Evolutionary conservation across 2,888 invertebrate species (phyloP).

Genomic region (Drosophila borborema): DNA sequence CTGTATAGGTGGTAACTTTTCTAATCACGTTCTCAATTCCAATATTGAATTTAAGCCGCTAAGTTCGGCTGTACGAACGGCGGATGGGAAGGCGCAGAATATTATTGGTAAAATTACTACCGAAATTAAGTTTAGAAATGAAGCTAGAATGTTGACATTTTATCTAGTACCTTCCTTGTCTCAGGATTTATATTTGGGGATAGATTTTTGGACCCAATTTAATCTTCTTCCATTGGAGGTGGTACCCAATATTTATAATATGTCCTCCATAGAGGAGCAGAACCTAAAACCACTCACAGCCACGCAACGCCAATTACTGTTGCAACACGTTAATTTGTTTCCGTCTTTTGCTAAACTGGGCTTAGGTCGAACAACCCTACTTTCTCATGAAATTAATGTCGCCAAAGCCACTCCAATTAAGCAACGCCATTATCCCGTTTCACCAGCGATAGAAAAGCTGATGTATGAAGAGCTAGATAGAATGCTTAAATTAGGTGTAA

Average conservation of each 20-base stretch:
- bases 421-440: constrained; percentile 14
- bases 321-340: not conserved
- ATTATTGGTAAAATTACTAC: no score
- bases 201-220: not conserved
- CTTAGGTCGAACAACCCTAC: no score
- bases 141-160: not conserved
- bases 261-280: no score
- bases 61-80: no score
- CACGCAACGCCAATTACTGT: not conserved
- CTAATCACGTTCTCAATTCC: no score
- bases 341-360: not conserved
- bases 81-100: no score
- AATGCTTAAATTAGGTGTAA: not conserved
- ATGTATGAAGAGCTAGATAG: constrained; percentile 19
- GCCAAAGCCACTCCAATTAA: not conserved
- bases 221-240: not conserved
- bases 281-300: not conserved
- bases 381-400: no score
- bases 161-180: not conserved
- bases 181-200: not conserved
- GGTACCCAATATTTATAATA: not conserved
- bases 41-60: no score
- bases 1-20: no score
- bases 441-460: constrained; percentile 9
- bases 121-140: no score